Conservation (phyloP, 2,113 vertebrate genomes). For the Formicarius rufipectus region DNA sequence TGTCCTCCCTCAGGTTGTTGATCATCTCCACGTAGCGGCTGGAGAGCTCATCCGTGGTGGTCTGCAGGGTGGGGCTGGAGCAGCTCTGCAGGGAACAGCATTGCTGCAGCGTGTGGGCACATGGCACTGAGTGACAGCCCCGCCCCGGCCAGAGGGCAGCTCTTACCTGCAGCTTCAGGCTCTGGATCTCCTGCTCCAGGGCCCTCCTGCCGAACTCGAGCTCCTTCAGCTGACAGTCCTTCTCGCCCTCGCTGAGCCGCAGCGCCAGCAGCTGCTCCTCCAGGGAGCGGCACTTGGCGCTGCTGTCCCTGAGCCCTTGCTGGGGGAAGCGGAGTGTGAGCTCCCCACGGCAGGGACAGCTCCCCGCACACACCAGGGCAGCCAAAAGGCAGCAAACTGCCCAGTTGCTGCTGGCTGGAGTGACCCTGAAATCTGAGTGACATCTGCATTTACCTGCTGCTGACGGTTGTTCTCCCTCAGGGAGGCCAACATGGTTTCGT, state of each 20-base stretch:
- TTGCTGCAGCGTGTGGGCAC: no score
- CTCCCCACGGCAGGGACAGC: not conserved
- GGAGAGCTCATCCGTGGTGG: constrained; percentile 87
- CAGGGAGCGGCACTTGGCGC: constrained; percentile 72
- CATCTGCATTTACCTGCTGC: constrained; percentile 81
- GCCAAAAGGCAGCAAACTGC: not conserved
- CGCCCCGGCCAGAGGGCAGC: not conserved
- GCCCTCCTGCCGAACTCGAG: constrained; percentile 82
- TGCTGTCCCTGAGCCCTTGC: constrained; percentile 82
- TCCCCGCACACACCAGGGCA: not conserved
- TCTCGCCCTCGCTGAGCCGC: constrained; percentile 73
- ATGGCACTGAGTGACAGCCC: no score
- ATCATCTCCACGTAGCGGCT: constrained; percentile 89
- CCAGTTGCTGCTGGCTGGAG: not conserved
- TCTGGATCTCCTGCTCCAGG: constrained; percentile 90
- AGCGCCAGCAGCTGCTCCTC: constrained; percentile 81
- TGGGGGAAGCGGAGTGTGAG: not conserved
- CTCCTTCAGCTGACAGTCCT: constrained; percentile 88
- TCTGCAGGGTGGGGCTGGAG: constrained; percentile 73
- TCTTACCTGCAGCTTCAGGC: constrained; percentile 85
- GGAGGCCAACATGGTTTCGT: constrained; percentile 84
- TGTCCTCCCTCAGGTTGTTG: constrained; percentile 79
- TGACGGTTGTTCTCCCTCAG: constrained; percentile 89
- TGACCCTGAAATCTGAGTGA: not conserved
- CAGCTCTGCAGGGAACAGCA: constrained; percentile 38